Evolutionary conservation across 2,888 invertebrate species (phyloP), one percentile per base, ranked within the genome.

Genomic region (Cephus spinipes): DNA sequence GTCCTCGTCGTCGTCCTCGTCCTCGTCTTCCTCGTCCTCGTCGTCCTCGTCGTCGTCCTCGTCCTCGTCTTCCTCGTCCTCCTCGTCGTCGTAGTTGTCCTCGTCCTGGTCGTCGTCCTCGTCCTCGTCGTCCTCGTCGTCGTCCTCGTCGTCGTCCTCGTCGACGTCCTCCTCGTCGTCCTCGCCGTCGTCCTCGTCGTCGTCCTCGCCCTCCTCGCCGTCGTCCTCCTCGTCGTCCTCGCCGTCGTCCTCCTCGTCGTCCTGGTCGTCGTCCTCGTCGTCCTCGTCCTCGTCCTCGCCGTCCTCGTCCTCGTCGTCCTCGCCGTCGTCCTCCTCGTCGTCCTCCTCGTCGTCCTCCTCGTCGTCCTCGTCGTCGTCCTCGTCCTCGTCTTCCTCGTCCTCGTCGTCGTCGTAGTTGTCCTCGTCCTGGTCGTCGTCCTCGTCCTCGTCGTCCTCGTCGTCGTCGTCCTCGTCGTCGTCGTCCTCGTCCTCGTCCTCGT

Each of bases 41-140:
- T n/a, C n/a, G n/a, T n/a, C n/a, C n/a, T n/a, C n/a, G n/a, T n/a
- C n/a, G n/a, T n/a, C n/a, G n/a, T n/a, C n/a, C n/a, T n/a, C n/a
- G n/a, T n/a, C n/a, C n/a, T n/a, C n/a, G n/a, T n/a, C n/a, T n/a
- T n/a, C n/a, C n/a, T n/a, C n/a, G n/a, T n/a, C n/a, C n/a, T n/a
- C n/a, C n/a, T n/a, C n/a, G n/a, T n/a, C n/a, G n/a, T n/a, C n/a
- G n/a, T n/a, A n/a, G n/a, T n/a, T n/a, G n/a, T n/a, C n/a, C n/a
- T n/a, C n/a, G n/a, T n/a, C 68, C 68, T 68, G 12, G 68, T 68
- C 68, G 68, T 68, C 68, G 12, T 68, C 68, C 12, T 68, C 68
- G 68, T 68, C 68, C 68, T 68, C 68, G 68, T 68, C 71, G 71
- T 32, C 31, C 15, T 75, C 32, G 36, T 68, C 68, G n/a, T n/a